Evolutionary conservation across 2,797 vertebrate genomes (phyloP), one percentile per base, ranked within the genome.

Genomic region (Ammospiza maritima): DNA sequence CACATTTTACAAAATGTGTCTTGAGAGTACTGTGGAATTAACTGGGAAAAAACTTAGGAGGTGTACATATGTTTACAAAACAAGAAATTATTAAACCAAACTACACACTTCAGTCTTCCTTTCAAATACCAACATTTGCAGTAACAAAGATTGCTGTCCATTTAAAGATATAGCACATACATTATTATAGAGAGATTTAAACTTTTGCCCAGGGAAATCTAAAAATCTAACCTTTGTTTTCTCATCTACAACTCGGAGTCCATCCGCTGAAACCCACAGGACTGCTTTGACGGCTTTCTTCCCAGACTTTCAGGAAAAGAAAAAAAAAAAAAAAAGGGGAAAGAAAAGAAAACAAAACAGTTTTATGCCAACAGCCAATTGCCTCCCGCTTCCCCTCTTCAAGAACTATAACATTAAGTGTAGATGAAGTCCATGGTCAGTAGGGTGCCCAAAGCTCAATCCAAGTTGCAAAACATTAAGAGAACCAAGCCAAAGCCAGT

Each of bases 181-280:
- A 9, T 90, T 64, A 88, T 22, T n/a, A 70, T 0, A 88, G 14
- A 67, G 75, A 69, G 26, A 89, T 71, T 83, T 51, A 53, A 26
- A 86, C 86, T 75, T 89, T 91, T 71, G 45, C 70, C 50, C 60
- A 72, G 36, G 54, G 71, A 94, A 87, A 61, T 83, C 97, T 98
- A 98, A 99, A 94, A 87, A 61, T 83, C 97, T 98, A 98, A 99
- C 99, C 99, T 99, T 99, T 83, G 99, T 99, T 98, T 99, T 99
- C 97, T 99, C 99, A 89, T 99, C 99, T 95, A 99, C 99, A 32
- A 99, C 99, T 79, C 99, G 98, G 70, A 99, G 99, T 95, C 99
- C 99, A 88, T 99, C 99, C 40, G 99, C 99, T 3, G 99, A 99
- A 77, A 99, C 99, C 99, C 99, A 99, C 73, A 99, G 97, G 95